Evolutionary conservation across 2,888 invertebrate species (phyloP), one percentile per base, ranked within the genome.

Genomic region (Oxyteleia sp.): DNA sequence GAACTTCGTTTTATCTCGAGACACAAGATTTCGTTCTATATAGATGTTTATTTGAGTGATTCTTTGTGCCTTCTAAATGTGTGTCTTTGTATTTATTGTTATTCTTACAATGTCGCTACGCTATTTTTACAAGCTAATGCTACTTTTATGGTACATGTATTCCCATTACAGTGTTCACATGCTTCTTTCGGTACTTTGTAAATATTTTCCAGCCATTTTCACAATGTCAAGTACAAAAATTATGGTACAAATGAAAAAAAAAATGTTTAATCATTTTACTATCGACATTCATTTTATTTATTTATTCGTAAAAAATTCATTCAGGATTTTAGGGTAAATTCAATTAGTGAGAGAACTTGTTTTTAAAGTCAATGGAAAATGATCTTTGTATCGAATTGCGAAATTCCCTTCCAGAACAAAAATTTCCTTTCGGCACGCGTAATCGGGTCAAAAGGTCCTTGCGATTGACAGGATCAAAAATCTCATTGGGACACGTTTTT

Each of bases 131-230:
- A 84, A 87, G 26, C 87, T 85, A 74, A 79, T 84, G 84, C 85
- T 87, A 87, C 85, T 87, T 80, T 89, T 57, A 90, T 89, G 74
- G 88, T 90, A 91, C 90, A 90, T 86, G 85, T 88, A 89, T 87
- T 89, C 86, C 87, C 85, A 85, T 86, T 55, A 35, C 55, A 26
- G n/a, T 55, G 20, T 55, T 53, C 53, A 29, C 53, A 32, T 15
- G 29, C 32, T 26, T 29, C 53, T 29, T 53, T n/a, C 53, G 15
- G 16, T 26, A 53, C 53, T 26, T 29, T 26, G 13, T 29, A 29
- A 29, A 53, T n/a, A 15, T 29, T 13, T 13, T 11, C 11, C 11
- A 26, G 10, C 35, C 35, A 26, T 53, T 29, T 53, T 23, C 29
- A 26, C 23, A 53, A 53, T 53, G 16, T 26, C 32, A n/a, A 15